Conservation (phyloP, 2,113 vertebrate species). For the Lepus timidus region DNA sequence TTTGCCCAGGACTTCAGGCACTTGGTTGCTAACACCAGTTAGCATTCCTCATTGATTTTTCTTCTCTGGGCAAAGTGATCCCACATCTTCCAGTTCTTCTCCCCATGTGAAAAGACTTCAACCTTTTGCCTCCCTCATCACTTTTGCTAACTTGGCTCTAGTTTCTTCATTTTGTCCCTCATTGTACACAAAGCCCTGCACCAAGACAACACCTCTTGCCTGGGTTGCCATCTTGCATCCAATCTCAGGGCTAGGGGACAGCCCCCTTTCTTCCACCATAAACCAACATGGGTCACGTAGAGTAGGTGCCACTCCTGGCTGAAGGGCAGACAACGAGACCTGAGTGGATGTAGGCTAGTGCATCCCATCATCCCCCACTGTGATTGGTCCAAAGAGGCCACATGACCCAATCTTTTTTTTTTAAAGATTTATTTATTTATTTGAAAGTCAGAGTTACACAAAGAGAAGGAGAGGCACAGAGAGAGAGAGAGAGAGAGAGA, state of each 20-base stretch:
- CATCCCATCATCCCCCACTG: fast-evolving
- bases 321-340: no score
- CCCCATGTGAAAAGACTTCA: not conserved
- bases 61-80: not conserved
- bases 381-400: not conserved
- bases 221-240: not conserved
- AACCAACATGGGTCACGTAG: not conserved
- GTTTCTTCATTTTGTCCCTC: not conserved
- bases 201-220: fast-evolving
- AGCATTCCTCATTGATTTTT: not conserved
- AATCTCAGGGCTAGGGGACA: fast-evolving
- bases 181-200: not conserved
- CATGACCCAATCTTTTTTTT: not conserved
- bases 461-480: no score
- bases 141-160: not conserved
- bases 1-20: no score
- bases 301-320: not conserved
- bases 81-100: not conserved
- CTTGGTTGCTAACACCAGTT: no score
- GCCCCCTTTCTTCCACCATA: fast-evolving
- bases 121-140: not conserved
- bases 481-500: no score
- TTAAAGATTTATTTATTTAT: no score
- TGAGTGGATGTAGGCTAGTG: no score
- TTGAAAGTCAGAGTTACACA: no score